Evolutionary conservation across 2,888 invertebrate species (phyloP).

Genomic region (Drosophila anceps): DNA sequence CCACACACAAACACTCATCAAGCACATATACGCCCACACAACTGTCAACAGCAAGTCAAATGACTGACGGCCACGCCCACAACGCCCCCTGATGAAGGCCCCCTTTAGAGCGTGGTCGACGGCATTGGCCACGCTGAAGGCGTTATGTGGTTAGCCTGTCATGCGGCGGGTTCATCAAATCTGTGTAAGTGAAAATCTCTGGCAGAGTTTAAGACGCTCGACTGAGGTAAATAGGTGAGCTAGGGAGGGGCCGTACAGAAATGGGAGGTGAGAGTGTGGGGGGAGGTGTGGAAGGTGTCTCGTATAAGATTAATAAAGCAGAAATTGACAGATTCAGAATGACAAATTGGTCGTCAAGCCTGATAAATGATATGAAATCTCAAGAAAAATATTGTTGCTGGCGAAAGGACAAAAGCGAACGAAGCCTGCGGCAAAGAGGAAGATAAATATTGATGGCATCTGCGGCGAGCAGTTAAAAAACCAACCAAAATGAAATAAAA

Average conservation of each 20-base stretch:
- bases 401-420: conserved; percentile 49
- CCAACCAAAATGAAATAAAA: conserved; percentile 60
- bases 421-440: conserved; percentile 43
- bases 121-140: conserved; percentile 28
- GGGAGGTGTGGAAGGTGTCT: conserved; percentile 18
- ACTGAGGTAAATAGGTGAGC: conserved; percentile 13
- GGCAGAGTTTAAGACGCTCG: conserved; percentile 13
- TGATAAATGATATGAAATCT: conserved; percentile 82
- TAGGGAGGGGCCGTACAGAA: neutral
- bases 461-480: conserved; percentile 69
- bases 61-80: conserved; percentile 49
- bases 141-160: conserved; percentile 55
- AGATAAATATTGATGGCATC: conserved; percentile 79
- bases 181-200: conserved; percentile 72
- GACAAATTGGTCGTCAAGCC: conserved; percentile 83
- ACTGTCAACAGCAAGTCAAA: conserved; percentile 68
- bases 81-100: conserved; percentile 10
- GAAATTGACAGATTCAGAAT: conserved; percentile 83
- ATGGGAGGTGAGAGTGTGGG: neutral
- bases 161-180: conserved; percentile 66
- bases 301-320: conserved; percentile 82
- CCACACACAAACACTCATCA: conserved; percentile 20
- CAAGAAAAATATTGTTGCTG: conserved; percentile 72
- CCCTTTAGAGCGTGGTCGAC: conserved; percentile 10
- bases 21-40: conserved; percentile 34